Percentiles rank a stretch among this genome's conserved stretches.
phyloP scores from a whole-genome alignment of 2,113 vertebrate species.

The Ciconia stormi region DNA sequence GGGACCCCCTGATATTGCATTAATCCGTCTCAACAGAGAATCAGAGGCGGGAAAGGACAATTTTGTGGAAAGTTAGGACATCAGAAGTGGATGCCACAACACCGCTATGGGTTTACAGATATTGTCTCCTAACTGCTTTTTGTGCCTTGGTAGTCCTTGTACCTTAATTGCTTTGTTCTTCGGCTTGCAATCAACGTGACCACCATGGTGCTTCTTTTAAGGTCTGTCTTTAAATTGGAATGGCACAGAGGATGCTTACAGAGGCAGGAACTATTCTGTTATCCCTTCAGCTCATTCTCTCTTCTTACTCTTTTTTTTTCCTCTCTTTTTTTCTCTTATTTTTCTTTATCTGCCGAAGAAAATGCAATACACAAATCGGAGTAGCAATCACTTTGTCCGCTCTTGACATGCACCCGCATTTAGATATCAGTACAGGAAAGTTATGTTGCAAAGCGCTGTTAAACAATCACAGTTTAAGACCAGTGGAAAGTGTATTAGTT shows the following conservation, averaged over 20 bases:
- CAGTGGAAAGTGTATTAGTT: neutral
- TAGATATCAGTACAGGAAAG: neutral
- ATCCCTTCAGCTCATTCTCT: neutral
- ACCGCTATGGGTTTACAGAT: neutral
- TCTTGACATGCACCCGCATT: neutral
- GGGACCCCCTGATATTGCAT: neutral
- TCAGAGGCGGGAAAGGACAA: neutral
- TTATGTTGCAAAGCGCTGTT: neutral
- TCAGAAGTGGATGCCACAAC: neutral
- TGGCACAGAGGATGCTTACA: neutral
- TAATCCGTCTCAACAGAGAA: neutral
- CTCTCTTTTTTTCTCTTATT: rapidly evolving
- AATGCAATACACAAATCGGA: neutral
- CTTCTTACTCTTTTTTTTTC: neutral
- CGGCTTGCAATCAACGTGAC: neutral
- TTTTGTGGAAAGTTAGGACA: neutral
- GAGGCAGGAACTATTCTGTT: neutral
- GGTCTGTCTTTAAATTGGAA: neutral
- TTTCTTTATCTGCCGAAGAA: neutral
- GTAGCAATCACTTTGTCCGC: neutral
- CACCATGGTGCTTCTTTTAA: neutral
- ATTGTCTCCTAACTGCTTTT: neutral
- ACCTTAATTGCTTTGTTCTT: neutral
- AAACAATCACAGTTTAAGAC: neutral
- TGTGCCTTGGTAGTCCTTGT: neutral